Conservation (phyloP, 2,797 vertebrate genomes). For the Cheirogaleus major region DNA sequence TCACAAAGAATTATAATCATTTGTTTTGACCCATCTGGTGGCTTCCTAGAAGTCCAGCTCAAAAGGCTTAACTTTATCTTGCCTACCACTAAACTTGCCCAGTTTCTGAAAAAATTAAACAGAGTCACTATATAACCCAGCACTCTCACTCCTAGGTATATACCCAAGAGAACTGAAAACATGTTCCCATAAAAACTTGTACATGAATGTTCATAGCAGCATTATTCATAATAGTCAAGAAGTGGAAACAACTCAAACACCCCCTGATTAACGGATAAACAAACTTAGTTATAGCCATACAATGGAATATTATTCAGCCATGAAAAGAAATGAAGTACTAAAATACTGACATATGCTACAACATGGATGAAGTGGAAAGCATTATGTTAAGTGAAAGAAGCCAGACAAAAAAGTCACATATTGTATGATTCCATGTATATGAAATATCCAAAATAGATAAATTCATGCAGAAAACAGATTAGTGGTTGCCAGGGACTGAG, state of each 20-base stretch:
- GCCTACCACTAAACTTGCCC: not conserved
- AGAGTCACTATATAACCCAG: not conserved
- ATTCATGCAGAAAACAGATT: not conserved
- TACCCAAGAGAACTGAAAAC: not conserved
- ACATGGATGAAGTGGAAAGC: not conserved
- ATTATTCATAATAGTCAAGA: not conserved
- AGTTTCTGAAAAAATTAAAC: not conserved
- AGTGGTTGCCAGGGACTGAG: not conserved
- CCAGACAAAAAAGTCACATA: not conserved
- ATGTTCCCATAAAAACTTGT: not conserved
- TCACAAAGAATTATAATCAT: not conserved
- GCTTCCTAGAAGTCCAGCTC: not conserved
- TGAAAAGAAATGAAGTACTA: not conserved
- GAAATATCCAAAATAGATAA: not conserved
- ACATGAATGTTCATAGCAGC: not conserved
- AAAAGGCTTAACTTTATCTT: not conserved
- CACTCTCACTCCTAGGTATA: not conserved
- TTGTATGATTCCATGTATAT: not conserved
- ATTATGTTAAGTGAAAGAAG: not conserved
- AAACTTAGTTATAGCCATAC: not conserved
- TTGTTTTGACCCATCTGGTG: not conserved
- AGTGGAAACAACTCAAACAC: not conserved
- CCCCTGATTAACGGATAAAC: not conserved
- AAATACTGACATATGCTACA: not conserved
- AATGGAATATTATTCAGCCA: not conserved